Conservation (phyloP, 1,140 invertebrate species). For the Cherax quadricarinatus region DNA sequence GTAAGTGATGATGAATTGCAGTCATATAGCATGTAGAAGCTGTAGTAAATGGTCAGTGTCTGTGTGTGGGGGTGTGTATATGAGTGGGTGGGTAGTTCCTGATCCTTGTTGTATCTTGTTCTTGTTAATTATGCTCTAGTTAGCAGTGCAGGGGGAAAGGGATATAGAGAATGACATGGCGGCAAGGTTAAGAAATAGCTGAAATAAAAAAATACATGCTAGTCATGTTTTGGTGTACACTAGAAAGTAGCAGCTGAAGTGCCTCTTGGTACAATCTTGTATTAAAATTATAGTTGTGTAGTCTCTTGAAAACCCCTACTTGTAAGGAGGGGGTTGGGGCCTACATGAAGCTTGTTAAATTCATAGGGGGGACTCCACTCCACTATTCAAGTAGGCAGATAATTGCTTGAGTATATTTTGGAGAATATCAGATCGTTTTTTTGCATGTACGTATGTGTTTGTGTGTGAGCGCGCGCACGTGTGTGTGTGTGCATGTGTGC, state of each 20-base stretch:
- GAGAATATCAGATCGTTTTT: too few species aligned
- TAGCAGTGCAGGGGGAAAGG: not conserved
- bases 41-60: conserved; percentile 12
- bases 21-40: not conserved
- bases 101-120: conserved; percentile 28
- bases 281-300: too few species aligned
- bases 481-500: not conserved
- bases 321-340: too few species aligned
- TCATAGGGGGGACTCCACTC: too few species aligned
- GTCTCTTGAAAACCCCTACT: too few species aligned
- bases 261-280: not conserved
- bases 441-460: too few species aligned
- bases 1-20: conserved; percentile 3
- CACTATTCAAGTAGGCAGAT: too few species aligned
- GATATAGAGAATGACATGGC: not conserved
- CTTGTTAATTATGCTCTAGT: not conserved
- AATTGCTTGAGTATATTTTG: too few species aligned
- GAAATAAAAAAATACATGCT: conserved; percentile 5
- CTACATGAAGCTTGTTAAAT: too few species aligned
- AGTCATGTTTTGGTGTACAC: not conserved
- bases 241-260: not conserved
- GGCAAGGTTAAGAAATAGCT: not conserved
- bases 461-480: too few species aligned
- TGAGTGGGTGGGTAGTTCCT: conserved; percentile 19
- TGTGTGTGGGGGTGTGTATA: not conserved